phyloP scores from a whole-genome alignment of 1,140 invertebrate species.

The Anastrepha obliqua region DNA sequence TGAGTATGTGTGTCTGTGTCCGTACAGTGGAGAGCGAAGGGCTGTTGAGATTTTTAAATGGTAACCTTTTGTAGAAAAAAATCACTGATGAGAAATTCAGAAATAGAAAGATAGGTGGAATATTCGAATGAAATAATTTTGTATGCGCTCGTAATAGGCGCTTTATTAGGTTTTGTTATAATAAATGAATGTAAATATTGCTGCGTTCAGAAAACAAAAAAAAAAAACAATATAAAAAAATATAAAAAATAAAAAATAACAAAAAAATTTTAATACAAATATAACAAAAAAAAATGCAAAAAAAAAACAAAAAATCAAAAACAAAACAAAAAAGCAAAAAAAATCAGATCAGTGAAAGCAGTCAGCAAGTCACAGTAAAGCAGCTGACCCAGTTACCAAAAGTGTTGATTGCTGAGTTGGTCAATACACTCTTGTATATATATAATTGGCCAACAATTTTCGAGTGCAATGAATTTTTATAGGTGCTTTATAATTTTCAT shows the following conservation, averaged over 20 bases:
- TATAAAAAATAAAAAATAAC: no score
- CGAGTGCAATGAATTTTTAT: slow-evolving; percentile 5
- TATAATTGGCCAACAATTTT: neutral
- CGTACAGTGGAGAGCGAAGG: neutral
- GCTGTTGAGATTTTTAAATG: neutral
- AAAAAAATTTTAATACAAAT: no score
- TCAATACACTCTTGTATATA: no score
- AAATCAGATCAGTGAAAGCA: slow-evolving; percentile 6
- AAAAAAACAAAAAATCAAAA: neutral
- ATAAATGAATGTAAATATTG: no score
- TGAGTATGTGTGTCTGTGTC: neutral
- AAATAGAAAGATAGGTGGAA: no score
- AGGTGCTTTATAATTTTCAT: neutral
- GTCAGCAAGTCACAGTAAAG: neutral
- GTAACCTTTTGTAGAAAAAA: neutral
- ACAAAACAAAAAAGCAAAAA: neutral
- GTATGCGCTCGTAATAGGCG: no score
- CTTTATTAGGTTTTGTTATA: no score
- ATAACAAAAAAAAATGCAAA: neutral
- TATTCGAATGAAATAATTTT: no score
- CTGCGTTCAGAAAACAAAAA: no score
- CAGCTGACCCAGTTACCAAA: slow-evolving; percentile 6
- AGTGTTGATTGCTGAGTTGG: neutral
- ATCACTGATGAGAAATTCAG: no score
- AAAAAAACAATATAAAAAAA: no score